phyloP scores from a whole-genome alignment of 2,888 invertebrate species.

The Hoplodrina ambigua region DNA sequence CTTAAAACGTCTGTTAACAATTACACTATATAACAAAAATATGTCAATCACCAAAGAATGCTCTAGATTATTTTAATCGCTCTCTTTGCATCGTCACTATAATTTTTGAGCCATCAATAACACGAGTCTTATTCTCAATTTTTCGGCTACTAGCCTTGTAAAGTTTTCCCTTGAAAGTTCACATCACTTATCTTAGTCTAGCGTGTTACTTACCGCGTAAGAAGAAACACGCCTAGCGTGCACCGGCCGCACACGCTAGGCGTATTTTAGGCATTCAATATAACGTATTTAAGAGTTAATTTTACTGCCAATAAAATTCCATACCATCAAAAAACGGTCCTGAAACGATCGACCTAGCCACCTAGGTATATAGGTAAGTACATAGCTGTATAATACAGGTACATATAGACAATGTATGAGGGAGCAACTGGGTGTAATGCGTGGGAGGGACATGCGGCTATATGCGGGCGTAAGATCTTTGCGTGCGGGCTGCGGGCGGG shows the following conservation, averaged over 20 bases:
- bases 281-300: conserved; percentile 37
- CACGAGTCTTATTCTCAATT: conserved; percentile 48
- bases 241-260: conserved; percentile 52
- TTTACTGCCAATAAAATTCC: conserved; percentile 45
- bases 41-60: conserved; percentile 59
- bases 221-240: conserved; percentile 47
- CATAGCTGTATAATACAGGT: conserved; percentile 43
- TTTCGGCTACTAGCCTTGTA: conserved; percentile 32
- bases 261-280: conserved; percentile 39
- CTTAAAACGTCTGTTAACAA: conserved; percentile 58
- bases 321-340: conserved; percentile 57
- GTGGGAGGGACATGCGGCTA: conserved; percentile 43
- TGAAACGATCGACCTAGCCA: conserved; percentile 45
- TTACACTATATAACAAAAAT: conserved; percentile 60
- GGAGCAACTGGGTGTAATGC: conserved; percentile 62
- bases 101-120: conserved; percentile 36
- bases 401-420: conserved; percentile 39
- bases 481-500: conserved; percentile 44
- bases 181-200: conserved; percentile 47
- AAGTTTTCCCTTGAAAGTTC: conserved; percentile 33
- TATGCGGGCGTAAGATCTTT: conserved; percentile 46
- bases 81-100: conserved; percentile 47
- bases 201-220: conserved; percentile 52
- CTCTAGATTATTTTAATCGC: conserved; percentile 50
- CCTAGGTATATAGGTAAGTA: conserved; percentile 46